Evolutionary conservation across 2,113 vertebrate species (phyloP).

Genomic region (Ovis canadensis): DNA sequence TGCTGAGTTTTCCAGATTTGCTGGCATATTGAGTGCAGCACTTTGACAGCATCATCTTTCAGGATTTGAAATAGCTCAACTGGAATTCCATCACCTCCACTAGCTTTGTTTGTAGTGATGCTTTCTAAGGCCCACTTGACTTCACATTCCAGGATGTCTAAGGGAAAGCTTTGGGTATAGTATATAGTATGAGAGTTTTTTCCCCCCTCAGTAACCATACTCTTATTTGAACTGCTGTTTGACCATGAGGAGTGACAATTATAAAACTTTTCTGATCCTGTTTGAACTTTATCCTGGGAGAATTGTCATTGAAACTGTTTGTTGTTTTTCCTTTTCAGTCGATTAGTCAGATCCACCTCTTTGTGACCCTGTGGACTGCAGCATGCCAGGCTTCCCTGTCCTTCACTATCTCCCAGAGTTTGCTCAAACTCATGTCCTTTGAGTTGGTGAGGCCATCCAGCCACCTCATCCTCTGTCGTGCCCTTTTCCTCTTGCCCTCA

Average conservation of each 20-base stretch:
- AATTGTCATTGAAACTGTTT: constrained; percentile 49
- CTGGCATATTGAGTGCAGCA: too few species aligned
- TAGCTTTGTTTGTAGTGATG: too few species aligned
- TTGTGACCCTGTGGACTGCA: background rate
- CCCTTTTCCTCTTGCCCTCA: background rate
- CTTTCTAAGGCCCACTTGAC: too few species aligned
- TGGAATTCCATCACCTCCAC: too few species aligned
- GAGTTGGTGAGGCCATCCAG: background rate
- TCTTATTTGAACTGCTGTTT: constrained; percentile 44
- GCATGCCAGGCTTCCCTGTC: background rate
- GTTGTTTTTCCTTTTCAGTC: background rate
- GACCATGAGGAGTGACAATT: constrained; percentile 29
- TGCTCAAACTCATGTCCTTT: background rate
- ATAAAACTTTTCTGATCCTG: constrained; percentile 36
- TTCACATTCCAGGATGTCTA: too few species aligned
- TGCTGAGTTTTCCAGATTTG: too few species aligned
- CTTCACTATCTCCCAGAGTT: background rate
- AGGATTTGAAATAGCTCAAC: too few species aligned
- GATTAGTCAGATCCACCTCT: background rate
- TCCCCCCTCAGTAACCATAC: background rate
- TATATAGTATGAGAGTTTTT: background rate
- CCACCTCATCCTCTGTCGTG: background rate
- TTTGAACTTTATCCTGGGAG: constrained; percentile 47
- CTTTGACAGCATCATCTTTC: too few species aligned
- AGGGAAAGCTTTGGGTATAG: background rate